A percentile compares a stretch with the other conserved stretches of the same genome.
These are phyloP conservation scores for Anthoscopus minutus DNA, from an alignment of 2,113 vertebrate species.

Conservation along the genomic window DNA sequence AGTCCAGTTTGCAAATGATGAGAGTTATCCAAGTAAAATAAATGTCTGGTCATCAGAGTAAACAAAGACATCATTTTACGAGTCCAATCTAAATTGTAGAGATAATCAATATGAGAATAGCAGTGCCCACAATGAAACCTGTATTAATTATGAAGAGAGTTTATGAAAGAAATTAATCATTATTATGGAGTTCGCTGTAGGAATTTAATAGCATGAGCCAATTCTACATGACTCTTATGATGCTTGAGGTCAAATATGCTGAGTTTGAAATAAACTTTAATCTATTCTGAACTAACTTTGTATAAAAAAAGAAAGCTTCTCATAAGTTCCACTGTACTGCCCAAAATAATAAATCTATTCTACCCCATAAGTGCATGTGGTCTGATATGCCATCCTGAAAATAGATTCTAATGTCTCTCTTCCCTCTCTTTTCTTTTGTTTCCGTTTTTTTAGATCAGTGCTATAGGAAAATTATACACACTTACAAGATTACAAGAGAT, in stretches of 20 bases:
- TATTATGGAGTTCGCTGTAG: constrained; percentile 60
- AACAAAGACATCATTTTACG: constrained; percentile 65
- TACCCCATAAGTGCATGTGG: constrained; percentile 30
- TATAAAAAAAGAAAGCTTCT: constrained; percentile 64
- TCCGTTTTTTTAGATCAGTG: not conserved
- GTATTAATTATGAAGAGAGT: constrained; percentile 70
- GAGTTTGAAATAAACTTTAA: constrained; percentile 67
- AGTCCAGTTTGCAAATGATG: constrained; percentile 34
- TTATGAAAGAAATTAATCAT: constrained; percentile 72
- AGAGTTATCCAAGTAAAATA: constrained; percentile 61
- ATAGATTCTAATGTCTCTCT: constrained; percentile 2
- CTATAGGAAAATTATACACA: not conserved
- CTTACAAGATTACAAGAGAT: not conserved
- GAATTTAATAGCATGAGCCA: constrained; percentile 65
- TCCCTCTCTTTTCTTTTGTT: not conserved
- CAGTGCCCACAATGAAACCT: constrained; percentile 68
- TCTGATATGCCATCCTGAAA: constrained; percentile 51
- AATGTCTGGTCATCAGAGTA: constrained; percentile 59
- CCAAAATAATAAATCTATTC: constrained; percentile 62
- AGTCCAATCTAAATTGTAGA: constrained; percentile 62
- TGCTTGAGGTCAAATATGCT: constrained; percentile 63
- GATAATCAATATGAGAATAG: constrained; percentile 70
- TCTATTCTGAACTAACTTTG: constrained; percentile 51
- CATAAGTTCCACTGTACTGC: constrained; percentile 50
- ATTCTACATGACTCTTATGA: constrained; percentile 55